Percentiles rank a stretch among this genome's conserved stretches.
Evolutionary conservation across 2,113 vertebrate genomes (phyloP).

Genomic region (Athene noctua): DNA sequence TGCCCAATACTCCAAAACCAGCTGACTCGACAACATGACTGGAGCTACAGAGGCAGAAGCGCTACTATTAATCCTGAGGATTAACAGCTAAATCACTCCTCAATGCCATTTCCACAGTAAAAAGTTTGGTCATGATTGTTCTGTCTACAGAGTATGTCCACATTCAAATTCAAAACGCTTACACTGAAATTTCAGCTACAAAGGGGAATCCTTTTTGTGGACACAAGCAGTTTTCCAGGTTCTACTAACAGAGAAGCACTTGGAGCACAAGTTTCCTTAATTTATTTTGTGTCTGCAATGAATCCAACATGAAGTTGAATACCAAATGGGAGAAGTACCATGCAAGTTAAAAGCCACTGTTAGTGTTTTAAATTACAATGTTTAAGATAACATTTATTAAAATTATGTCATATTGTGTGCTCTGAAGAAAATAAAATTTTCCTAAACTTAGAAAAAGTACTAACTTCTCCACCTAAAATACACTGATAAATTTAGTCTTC

Average conservation of each 20-base stretch:
- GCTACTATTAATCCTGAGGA: background rate
- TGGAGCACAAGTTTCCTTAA: background rate
- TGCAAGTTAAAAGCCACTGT: background rate
- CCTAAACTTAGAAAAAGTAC: background rate
- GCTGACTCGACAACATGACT: background rate
- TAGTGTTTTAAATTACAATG: background rate
- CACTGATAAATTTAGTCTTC: background rate
- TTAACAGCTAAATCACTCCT: background rate
- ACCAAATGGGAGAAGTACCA: background rate
- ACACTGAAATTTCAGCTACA: background rate
- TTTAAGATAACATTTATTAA: background rate
- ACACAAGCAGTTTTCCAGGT: background rate
- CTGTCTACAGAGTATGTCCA: background rate
- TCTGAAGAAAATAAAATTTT: background rate
- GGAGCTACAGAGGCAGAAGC: background rate
- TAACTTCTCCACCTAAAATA: background rate
- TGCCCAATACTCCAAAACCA: background rate
- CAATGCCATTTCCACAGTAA: background rate
- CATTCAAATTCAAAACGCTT: background rate
- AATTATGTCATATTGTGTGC: background rate
- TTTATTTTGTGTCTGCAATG: background rate
- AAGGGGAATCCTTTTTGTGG: background rate
- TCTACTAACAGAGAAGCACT: background rate
- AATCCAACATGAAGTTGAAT: background rate
- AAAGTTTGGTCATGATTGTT: background rate